Evolutionary conservation across 2,888 invertebrate genomes (phyloP).

Genomic region (Tigriopus californicus): DNA sequence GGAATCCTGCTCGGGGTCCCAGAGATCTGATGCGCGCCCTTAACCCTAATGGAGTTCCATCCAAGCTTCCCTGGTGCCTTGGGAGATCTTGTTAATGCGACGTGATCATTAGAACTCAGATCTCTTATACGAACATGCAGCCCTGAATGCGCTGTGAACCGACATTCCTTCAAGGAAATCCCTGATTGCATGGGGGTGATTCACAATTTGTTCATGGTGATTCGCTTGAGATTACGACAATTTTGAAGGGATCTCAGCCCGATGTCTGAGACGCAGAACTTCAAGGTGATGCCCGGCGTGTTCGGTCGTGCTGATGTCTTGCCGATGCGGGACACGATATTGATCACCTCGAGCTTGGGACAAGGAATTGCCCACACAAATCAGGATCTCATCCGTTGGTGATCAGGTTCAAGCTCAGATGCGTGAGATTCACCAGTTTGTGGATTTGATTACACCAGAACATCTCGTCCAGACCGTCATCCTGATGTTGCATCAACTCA

Average conservation of each 20-base stretch:
- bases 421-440: conserved; percentile 1
- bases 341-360: not conserved
- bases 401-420: conserved; percentile 1
- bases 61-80: no score
- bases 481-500: conserved; percentile 1
- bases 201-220: conserved; percentile 5
- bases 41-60: no score
- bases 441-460: conserved; percentile 11
- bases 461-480: conserved; percentile 10
- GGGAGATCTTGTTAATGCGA: no score
- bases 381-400: conserved; percentile 10
- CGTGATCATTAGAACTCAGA: no score
- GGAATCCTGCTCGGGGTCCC: no score
- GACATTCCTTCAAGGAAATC: no score
- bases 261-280: conserved; percentile 7
- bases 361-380: not conserved
- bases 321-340: conserved; percentile 6
- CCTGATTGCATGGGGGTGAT: not conserved
- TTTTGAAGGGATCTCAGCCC: not conserved
- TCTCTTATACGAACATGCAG: no score
- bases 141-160: no score
- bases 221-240: not conserved
- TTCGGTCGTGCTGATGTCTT: not conserved
- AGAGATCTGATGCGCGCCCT: no score
- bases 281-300: not conserved